Base-by-base conservation (phyloP, 2,888 invertebrate species). In the Incurvaria masculella region DNA sequence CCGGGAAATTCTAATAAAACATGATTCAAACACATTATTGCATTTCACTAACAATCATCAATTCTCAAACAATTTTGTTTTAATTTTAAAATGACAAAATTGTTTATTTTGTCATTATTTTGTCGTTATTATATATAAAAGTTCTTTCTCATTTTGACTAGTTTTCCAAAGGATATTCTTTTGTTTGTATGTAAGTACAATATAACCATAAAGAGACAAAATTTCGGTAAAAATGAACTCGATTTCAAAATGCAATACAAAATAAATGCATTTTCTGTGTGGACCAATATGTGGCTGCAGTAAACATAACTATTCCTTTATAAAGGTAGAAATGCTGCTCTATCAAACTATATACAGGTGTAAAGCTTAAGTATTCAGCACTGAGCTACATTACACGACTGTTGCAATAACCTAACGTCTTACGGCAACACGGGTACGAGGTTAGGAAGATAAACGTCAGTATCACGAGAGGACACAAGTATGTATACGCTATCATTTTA, bases 301-400 rank as follows among this genome's bases (percentile, higher is more conserved):
- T 33, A 33, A 14, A 8, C 10, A 10, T 14, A 33, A 33, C 33
- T 33, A 33, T 33, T 33, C 33, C 33, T 43, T 51, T 51, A 50
- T 51, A 53, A 53, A 54, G 68, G 63, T 70, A 68, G 67, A 71
- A 69, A 72, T 68, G 68, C 63, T 65, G 68, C 68, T 68, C 62
- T 59, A 53, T 33, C 3, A 14, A 33, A 33, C 33, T 33, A 33
- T 23, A 33, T 33, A 33, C 14, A 33, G 8, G 23, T 33, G 65
- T 65, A 64, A 71, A 68, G 69, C 72, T 69, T 69, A 70, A 33
- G 33, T 33, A 33, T 33, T 33, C 14, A n/a, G 33, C 33, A 33
- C 14, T 33, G 33, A 33, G 33, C 33, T 33, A 11, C 4, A n/a
- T 11, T 33, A 33, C 33, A 23, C 10, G 6, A 14, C 14, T 8